Percentiles rank a stretch among this genome's conserved stretches.
Evolutionary conservation across 92 coral and sea anemone species (phyloP).

Genomic region (Heteractis magnifica): DNA sequence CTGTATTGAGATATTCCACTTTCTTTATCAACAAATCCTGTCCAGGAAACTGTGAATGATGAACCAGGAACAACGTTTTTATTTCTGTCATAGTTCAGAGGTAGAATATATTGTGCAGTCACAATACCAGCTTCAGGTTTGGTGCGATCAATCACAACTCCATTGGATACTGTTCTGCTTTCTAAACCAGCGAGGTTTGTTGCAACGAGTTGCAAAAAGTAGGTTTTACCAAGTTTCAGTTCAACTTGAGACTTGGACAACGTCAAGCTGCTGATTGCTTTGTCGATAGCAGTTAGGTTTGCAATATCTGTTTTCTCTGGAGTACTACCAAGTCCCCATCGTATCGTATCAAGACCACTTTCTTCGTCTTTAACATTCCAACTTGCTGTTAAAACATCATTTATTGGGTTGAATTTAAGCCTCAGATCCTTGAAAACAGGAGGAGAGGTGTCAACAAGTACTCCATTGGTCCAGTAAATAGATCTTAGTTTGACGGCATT

Average conservation of each 20-base stretch:
- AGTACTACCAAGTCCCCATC: slow-evolving; percentile 61
- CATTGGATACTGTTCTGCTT: slow-evolving; percentile 53
- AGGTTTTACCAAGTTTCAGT: slow-evolving; percentile 50
- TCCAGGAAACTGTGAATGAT: slow-evolving; percentile 69
- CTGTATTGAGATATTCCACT: slow-evolving; percentile 65
- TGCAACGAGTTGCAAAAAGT: slow-evolving; percentile 47
- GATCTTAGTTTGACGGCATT: slow-evolving; percentile 56
- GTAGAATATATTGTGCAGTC: slow-evolving; percentile 55
- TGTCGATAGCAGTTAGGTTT: slow-evolving; percentile 47
- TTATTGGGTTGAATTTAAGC: slow-evolving; percentile 34
- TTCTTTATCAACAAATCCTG: slow-evolving; percentile 70
- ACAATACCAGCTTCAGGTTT: slow-evolving; percentile 64
- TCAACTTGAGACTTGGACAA: slow-evolving; percentile 40
- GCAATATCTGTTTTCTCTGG: slow-evolving; percentile 51
- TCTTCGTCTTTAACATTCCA: slow-evolving; percentile 62
- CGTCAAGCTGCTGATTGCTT: background rate
- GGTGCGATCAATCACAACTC: slow-evolving; percentile 70
- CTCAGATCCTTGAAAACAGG: slow-evolving; percentile 49
- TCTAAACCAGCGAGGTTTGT: slow-evolving; percentile 59
- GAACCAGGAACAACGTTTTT: slow-evolving; percentile 54
- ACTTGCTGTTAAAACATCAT: slow-evolving; percentile 22
- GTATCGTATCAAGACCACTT: slow-evolving; percentile 51
- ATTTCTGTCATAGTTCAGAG: slow-evolving; percentile 61
- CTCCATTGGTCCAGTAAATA: slow-evolving; percentile 71
- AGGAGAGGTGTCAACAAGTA: slow-evolving; percentile 69